These are phyloP conservation scores for Bujurquina vittata DNA, from an alignment of 2,113 vertebrate genomes.

Conservation along the genomic window DNA sequence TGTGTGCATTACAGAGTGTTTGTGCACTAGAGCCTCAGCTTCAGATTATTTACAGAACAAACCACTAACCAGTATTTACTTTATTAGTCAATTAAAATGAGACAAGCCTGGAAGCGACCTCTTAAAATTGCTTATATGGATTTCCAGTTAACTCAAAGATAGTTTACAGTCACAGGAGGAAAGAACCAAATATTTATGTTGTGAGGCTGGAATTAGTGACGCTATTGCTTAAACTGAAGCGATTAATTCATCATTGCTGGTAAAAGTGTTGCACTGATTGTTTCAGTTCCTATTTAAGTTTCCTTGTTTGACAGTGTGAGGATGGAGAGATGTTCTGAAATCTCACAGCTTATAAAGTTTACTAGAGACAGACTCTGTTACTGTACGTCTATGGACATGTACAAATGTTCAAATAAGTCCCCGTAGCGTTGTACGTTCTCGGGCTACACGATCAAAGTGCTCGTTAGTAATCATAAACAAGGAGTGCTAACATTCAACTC, in stretches of 20 bases:
- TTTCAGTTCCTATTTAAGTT: too few relatives aligned
- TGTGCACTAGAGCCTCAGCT: not conserved
- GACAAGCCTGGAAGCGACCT: not conserved
- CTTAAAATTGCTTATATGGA: not conserved
- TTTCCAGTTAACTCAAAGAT: not conserved
- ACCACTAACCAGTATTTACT: not conserved
- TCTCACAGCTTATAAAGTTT: not conserved
- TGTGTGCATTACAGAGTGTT: constrained; percentile 46
- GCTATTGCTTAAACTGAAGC: too few relatives aligned
- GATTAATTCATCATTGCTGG: too few relatives aligned
- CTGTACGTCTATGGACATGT: not conserved
- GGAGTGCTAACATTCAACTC: constrained; percentile 7
- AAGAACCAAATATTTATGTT: not conserved
- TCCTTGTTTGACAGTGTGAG: too few relatives aligned
- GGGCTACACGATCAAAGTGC: not conserved
- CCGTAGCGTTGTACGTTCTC: not conserved
- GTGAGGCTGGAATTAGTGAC: not conserved
- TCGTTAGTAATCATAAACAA: not conserved
- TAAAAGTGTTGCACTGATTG: too few relatives aligned
- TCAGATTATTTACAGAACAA: not conserved
- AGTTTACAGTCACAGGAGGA: too few relatives aligned
- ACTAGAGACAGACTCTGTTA: not conserved
- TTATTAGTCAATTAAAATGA: not conserved
- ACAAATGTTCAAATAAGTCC: not conserved
- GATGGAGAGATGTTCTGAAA: too few relatives aligned